These are phyloP conservation scores for Pteruthius melanotis DNA, from an alignment of 2,113 vertebrate genomes.

Conservation along the genomic window DNA sequence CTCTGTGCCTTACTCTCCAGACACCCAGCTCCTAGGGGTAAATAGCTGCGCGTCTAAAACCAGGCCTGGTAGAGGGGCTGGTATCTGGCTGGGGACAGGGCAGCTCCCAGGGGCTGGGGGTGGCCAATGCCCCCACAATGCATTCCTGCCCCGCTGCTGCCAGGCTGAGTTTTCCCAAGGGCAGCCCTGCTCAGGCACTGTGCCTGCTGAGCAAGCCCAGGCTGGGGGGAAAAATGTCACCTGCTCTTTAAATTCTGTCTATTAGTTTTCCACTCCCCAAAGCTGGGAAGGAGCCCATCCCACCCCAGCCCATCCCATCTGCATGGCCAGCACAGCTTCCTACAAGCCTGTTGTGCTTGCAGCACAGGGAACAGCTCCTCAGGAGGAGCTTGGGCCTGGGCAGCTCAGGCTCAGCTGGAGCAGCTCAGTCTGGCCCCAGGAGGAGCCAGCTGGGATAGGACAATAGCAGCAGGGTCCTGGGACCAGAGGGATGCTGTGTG, in stretches of 20 bases:
- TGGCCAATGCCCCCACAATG: rapidly evolving
- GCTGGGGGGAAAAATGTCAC: neutral
- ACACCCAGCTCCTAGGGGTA: neutral
- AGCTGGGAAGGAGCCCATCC: neutral
- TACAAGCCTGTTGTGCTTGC: neutral
- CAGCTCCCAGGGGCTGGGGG: neutral
- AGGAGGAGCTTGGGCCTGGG: neutral
- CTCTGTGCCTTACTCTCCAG: neutral
- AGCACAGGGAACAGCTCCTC: neutral
- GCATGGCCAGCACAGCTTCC: neutral
- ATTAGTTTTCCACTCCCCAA: neutral
- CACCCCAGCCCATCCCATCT: neutral
- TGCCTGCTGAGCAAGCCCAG: neutral
- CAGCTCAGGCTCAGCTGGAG: neutral
- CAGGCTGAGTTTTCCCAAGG: neutral
- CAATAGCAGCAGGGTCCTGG: neutral
- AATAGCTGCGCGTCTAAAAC: neutral
- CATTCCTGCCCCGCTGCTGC: neutral
- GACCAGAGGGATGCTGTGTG: rapidly evolving
- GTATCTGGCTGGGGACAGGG: neutral
- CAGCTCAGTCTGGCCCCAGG: neutral
- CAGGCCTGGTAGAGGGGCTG: neutral
- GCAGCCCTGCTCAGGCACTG: neutral
- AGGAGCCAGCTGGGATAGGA: neutral
- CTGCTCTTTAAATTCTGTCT: neutral